Conservation (phyloP, 1,140 invertebrate genomes). For the Caenorhabditis remanei region DNA sequence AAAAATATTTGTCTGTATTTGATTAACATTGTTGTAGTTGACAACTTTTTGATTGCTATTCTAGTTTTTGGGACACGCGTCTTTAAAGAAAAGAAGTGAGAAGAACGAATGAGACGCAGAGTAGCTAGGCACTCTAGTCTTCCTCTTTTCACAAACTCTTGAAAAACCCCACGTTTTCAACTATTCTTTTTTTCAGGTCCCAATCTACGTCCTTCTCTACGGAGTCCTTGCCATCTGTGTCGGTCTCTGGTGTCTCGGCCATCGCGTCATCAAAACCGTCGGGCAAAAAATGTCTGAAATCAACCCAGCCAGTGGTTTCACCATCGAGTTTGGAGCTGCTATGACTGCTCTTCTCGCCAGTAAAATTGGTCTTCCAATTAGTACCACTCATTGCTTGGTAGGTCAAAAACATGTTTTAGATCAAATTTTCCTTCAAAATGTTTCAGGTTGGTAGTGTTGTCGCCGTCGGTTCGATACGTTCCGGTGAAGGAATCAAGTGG, state of each 20-base stretch:
- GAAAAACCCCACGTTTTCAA: too few species aligned
- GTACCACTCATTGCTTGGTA: constrained; percentile 94
- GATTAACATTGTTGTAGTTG: too few species aligned
- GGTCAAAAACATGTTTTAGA: background rate
- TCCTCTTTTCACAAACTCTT: constrained; percentile 84
- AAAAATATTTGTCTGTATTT: too few species aligned
- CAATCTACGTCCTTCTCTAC: constrained; percentile 83
- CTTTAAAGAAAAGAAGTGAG: too few species aligned
- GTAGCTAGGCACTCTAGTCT: too few species aligned
- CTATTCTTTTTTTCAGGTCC: constrained; percentile 78
- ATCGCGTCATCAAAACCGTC: constrained; percentile 94
- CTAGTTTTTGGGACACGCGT: too few species aligned
- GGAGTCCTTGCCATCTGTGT: constrained; percentile 94
- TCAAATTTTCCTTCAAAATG: too few species aligned
- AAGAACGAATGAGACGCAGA: too few species aligned
- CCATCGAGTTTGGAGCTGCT: constrained; percentile 76
- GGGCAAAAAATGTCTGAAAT: constrained; percentile 95
- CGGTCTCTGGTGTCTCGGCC: constrained; percentile 92
- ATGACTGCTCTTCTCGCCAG: constrained; percentile 91
- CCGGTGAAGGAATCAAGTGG: constrained; percentile 77
- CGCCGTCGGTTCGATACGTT: constrained; percentile 71
- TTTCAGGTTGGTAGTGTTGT: constrained; percentile 81
- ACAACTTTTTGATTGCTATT: too few species aligned
- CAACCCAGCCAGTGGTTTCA: constrained; percentile 84
- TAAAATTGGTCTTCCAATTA: constrained; percentile 94